phyloP scores from a whole-genome alignment of 2,113 vertebrate genomes.

The Gavia stellata region DNA sequence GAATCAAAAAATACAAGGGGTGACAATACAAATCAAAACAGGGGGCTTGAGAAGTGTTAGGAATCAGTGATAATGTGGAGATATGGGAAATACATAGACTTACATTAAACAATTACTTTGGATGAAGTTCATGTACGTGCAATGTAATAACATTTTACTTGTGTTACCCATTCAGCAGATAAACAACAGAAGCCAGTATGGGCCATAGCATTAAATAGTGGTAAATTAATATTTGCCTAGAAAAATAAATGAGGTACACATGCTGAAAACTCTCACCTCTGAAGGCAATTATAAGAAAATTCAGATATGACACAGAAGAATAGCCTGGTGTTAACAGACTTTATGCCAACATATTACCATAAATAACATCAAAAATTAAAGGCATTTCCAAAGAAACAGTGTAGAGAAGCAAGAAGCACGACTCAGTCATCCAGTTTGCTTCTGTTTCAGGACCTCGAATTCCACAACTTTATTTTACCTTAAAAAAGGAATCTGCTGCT shows the following conservation, averaged over 20 bases:
- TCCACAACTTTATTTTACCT: not conserved
- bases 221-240: not conserved
- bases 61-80: not conserved
- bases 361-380: not conserved
- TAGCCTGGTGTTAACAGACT: rapidly evolving
- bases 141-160: not conserved
- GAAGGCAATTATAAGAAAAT: not conserved
- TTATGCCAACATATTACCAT: not conserved
- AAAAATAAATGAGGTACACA: not conserved
- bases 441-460: not conserved
- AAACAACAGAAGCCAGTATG: not conserved
- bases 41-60: not conserved
- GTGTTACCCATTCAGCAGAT: not conserved
- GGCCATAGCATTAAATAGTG: not conserved
- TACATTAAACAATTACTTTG: not conserved
- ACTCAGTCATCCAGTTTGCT: not conserved
- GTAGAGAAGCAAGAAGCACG: not conserved
- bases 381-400: not conserved
- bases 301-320: not conserved
- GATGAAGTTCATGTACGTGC: not conserved
- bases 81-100: not conserved
- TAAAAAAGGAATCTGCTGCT: not conserved
- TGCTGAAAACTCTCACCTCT: not conserved
- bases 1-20: not conserved
- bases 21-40: not conserved